These are phyloP conservation scores for Lasioglossum marginatum DNA, from an alignment of 2,888 invertebrate genomes.

Conservation along the genomic window DNA sequence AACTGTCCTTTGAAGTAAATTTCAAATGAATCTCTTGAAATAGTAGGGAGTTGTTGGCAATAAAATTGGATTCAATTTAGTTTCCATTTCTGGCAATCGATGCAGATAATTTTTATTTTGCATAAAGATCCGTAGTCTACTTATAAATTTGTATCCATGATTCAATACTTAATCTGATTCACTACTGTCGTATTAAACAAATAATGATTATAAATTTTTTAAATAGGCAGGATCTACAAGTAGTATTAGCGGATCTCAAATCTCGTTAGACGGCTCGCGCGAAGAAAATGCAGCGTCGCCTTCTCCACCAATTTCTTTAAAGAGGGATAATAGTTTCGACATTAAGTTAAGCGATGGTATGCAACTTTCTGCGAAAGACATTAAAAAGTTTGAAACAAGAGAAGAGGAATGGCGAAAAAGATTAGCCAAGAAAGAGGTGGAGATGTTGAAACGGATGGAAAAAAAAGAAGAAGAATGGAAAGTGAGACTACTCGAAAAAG, in stretches of 20 bases:
- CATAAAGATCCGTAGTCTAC: too few species aligned
- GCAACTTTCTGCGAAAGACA: conserved; percentile 79
- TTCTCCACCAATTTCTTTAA: conserved; percentile 71
- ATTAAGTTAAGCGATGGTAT: conserved; percentile 82
- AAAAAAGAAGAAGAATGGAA: conserved; percentile 84
- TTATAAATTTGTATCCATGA: neutral
- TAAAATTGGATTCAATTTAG: too few species aligned
- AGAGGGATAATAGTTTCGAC: conserved; percentile 84
- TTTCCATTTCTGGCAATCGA: too few species aligned
- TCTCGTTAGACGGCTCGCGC: conserved; percentile 81
- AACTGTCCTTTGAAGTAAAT: too few species aligned
- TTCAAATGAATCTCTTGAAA: too few species aligned
- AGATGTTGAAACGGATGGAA: conserved; percentile 85
- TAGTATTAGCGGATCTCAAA: conserved; percentile 82
- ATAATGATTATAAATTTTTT: conserved; percentile 40
- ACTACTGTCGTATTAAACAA: neutral
- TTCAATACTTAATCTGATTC: neutral
- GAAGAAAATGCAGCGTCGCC: conserved; percentile 78
- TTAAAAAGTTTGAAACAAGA: conserved; percentile 80
- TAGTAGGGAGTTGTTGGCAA: too few species aligned
- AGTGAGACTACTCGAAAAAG: conserved; percentile 87
- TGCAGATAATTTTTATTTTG: too few species aligned
- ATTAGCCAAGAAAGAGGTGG: conserved; percentile 86
- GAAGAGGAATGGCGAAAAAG: conserved; percentile 82
- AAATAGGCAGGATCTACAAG: conserved; percentile 82